These are phyloP conservation scores for Branchellion lobata DNA, from an alignment of 2,888 invertebrate genomes.

Conservation along the genomic window DNA sequence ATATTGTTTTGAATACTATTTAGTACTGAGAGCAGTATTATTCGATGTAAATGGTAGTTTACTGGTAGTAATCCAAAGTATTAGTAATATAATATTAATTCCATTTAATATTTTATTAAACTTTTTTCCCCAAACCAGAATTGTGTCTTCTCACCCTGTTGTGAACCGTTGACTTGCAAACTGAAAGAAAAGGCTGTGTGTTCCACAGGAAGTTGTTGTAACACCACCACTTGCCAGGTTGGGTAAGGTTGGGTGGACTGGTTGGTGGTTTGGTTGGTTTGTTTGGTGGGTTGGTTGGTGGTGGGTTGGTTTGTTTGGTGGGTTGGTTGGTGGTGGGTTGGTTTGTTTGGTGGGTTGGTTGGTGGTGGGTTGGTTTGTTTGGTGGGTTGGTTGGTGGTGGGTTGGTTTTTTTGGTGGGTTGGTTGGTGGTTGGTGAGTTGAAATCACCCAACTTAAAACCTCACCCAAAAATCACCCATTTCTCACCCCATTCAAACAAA, in stretches of 20 bases:
- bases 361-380: not conserved
- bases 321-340: not conserved
- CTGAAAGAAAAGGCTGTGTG: conserved; percentile 85
- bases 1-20: too few relatives aligned
- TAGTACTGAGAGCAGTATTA: too few relatives aligned
- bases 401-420: not conserved
- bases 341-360: not conserved
- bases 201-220: conserved; percentile 90
- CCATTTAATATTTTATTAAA: too few relatives aligned
- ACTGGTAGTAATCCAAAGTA: too few relatives aligned
- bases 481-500: too few relatives aligned
- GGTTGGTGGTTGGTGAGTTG: too few relatives aligned
- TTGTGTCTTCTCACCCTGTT: conserved; percentile 68
- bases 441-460: too few relatives aligned
- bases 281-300: not conserved
- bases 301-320: not conserved
- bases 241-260: not conserved
- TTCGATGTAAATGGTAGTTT: too few relatives aligned
- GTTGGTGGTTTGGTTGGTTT: not conserved
- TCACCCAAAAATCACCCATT: too few relatives aligned
- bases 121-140: not conserved
- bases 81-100: too few relatives aligned
- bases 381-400: too few relatives aligned
- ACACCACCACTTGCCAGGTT: conserved; percentile 67
- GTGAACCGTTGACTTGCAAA: conserved; percentile 81